Evolutionary conservation across 2,888 invertebrate genomes (phyloP).

Genomic region (Calliscelio sp.): DNA sequence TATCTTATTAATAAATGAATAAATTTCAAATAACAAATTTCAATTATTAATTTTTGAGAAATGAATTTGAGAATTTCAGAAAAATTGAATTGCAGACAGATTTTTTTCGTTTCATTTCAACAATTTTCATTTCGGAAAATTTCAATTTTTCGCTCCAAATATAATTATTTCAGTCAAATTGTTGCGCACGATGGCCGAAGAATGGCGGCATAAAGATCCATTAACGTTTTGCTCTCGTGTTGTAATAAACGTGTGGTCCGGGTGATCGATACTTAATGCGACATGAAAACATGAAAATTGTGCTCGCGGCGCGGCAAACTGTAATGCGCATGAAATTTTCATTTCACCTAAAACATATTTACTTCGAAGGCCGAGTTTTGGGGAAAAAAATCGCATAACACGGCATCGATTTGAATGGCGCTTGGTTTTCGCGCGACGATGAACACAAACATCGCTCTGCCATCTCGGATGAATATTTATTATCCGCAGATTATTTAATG

Average conservation of each 20-base stretch:
- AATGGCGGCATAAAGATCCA: conserved; percentile 51
- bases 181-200: conserved; percentile 21
- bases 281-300: conserved; percentile 59
- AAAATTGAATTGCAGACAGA: too few relatives aligned
- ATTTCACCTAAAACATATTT: conserved; percentile 61
- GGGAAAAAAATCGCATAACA: conserved; percentile 54
- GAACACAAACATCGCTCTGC: conserved; percentile 61
- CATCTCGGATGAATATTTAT: conserved; percentile 70
- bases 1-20: too few relatives aligned
- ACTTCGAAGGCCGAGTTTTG: conserved; percentile 44
- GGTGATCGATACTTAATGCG: conserved; percentile 64
- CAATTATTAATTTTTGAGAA: too few relatives aligned
- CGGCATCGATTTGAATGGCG: conserved; percentile 50
- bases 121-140: conserved; percentile 7
- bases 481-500: conserved; percentile 62
- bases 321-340: conserved; percentile 62
- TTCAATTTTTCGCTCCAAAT: conserved; percentile 23
- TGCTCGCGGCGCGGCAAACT: conserved; percentile 49
- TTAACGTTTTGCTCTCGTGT: conserved; percentile 47
- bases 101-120: too few relatives aligned
- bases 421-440: conserved; percentile 57
- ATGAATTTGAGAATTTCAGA: too few relatives aligned
- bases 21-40: too few relatives aligned
- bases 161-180: conserved; percentile 50
- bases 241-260: conserved; percentile 46